Percentiles rank a stretch among this genome's conserved stretches.
These are phyloP conservation scores for Volucella inanis DNA, from an alignment of 2,888 invertebrate genomes.

Conservation along the genomic window DNA sequence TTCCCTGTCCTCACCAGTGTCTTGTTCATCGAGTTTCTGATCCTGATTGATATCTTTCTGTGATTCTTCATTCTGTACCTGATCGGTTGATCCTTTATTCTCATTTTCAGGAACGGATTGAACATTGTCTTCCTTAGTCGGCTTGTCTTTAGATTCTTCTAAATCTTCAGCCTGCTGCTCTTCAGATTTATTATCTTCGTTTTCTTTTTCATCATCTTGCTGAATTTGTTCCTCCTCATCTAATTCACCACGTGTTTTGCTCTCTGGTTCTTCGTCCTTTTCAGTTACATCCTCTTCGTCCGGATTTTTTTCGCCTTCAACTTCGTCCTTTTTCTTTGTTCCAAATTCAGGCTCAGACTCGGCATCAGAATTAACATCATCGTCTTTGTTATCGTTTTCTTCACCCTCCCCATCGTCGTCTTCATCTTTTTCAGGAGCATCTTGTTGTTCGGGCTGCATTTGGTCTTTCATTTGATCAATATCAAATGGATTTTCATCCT, in stretches of 20 bases:
- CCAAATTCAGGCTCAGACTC: conserved; percentile 64
- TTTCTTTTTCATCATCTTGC: conserved; percentile 86
- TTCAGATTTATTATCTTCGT: conserved; percentile 83
- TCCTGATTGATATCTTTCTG: conserved; percentile 82
- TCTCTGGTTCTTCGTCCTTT: conserved; percentile 83
- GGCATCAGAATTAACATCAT: conserved; percentile 78
- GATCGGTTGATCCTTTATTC: conserved; percentile 81
- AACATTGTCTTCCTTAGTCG: conserved; percentile 82
- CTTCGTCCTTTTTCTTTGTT: conserved; percentile 82
- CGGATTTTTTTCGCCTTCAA: conserved; percentile 84
- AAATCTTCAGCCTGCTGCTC: conserved; percentile 82
- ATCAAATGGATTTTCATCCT: conserved; percentile 93
- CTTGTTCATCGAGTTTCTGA: conserved; percentile 84
- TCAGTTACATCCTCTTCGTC: conserved; percentile 80
- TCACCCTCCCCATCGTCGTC: conserved; percentile 83
- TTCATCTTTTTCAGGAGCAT: conserved; percentile 78
- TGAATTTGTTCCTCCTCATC: conserved; percentile 76
- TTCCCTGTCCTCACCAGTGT: conserved; percentile 85
- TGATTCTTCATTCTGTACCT: conserved; percentile 82
- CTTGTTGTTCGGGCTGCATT: conserved; percentile 81
- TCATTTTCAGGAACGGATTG: conserved; percentile 81
- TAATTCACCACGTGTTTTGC: conserved; percentile 82
- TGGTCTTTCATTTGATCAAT: conserved; percentile 90
- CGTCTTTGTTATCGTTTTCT: conserved; percentile 82
- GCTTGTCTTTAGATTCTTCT: conserved; percentile 81